Percentiles rank a stretch among this genome's conserved stretches.
phyloP scores from a whole-genome alignment of 2,888 invertebrate genomes.

The Tipula confusa region DNA sequence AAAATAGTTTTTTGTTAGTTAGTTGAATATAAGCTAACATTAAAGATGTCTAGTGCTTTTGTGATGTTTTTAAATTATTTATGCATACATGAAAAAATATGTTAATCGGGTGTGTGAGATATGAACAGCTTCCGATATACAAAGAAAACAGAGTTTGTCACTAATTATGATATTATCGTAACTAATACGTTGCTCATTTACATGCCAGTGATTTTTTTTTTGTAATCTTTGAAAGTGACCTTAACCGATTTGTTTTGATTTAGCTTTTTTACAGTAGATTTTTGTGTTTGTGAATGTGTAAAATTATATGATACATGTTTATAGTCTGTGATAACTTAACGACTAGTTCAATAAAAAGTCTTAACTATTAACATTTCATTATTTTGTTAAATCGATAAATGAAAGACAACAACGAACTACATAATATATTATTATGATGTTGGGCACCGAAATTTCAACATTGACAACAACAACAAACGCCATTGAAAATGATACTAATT shows the following conservation, averaged over 20 bases:
- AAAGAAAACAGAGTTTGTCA: not conserved
- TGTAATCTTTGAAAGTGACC: conserved; percentile 7
- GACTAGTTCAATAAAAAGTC: not conserved
- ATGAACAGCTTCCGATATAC: not conserved
- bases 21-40: not conserved
- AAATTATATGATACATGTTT: too few relatives aligned
- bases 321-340: not conserved
- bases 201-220: not conserved
- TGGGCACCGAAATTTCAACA: not conserved
- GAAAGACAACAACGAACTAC: not conserved
- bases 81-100: not conserved
- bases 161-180: not conserved
- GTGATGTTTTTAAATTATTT: not conserved
- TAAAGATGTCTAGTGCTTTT: not conserved
- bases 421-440: not conserved
- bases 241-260: not conserved
- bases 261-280: not conserved
- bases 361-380: not conserved
- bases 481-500: not conserved
- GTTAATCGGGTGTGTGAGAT: not conserved
- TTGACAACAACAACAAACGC: not conserved
- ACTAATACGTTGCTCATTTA: not conserved
- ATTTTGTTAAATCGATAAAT: not conserved
- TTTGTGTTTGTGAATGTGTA: not conserved
- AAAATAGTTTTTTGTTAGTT: not conserved